Base-by-base conservation (phyloP, 2,888 invertebrate species). In the Digitonthophagus gazella region DNA sequence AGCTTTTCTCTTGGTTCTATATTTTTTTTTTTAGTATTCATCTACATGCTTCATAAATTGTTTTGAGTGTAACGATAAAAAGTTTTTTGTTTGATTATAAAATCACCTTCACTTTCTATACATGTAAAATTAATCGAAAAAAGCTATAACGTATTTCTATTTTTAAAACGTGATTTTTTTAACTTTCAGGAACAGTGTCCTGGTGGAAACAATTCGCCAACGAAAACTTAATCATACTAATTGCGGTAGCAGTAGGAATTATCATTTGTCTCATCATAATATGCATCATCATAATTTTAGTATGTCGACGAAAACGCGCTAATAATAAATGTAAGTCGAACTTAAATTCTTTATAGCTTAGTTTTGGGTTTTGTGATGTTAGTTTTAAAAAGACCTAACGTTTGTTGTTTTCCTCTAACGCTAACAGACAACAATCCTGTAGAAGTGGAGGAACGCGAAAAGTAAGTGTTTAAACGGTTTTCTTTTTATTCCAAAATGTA, bases 271-370 rank as follows among this genome's bases (percentile, higher is more conserved):
- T 95, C 71, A 88, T 95, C 75, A 90, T 92, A 76, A 87, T 95
- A 69, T 93, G 94, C 84, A 90, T 93, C 82, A 90, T 93, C 80
- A 93, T 95, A 80, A 90, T 93, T 81, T 90, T 94, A 81, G 89
- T 95, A 76, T 96, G 95, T 82, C 86, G 94, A 75, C 88, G 93
- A 76, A 92, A 93, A 85, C 87, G 93, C 77, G 90, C 91, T 66
- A 89, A 89, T 75, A 91, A 91, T 76, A 93, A 93, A 89, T 93
- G 93, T 93, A 86, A 92, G 93, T 88, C 74, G 65, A 69, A 63
- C 61, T 57, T 11, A 15, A n/a, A 57, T 57, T 15, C n/a, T n/a
- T 44, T 44, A 57, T 18, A n/a, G 19, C 18, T 61, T 4, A 4
- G 8, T 19, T 61, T 18, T 61, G 61, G n/a, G 16, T 19, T 11